Conservation (phyloP, 2,113 vertebrate genomes). For the Steatornis caripensis region DNA sequence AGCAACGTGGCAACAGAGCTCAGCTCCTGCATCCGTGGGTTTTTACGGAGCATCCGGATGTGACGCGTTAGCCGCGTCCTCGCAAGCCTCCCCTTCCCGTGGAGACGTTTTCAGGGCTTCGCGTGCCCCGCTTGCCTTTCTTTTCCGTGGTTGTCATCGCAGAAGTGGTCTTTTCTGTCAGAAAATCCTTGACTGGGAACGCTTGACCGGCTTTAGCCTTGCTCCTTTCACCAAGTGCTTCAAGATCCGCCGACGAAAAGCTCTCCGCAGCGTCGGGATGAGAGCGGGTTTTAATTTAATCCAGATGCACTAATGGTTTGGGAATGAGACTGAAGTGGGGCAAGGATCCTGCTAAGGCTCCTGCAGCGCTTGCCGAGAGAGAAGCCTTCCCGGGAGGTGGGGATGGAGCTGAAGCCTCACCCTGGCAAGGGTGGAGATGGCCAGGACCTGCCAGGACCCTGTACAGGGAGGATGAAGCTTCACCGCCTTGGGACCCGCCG, state of each 20-base stretch:
- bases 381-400: not conserved
- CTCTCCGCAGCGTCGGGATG: accelerated
- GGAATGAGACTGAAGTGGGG: not conserved
- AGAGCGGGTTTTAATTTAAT: not conserved
- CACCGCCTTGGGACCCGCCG: accelerated
- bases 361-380: accelerated
- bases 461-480: accelerated
- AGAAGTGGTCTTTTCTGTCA: not conserved
- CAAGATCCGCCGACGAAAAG: accelerated
- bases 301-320: not conserved
- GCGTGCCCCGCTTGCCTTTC: not conserved
- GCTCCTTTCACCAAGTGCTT: not conserved
- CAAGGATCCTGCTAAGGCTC: not conserved
- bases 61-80: accelerated
- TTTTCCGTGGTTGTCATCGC: not conserved
- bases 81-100: accelerated
- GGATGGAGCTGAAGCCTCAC: not conserved
- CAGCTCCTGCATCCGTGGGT: accelerated
- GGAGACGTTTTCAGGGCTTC: not conserved
- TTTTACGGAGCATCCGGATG: not conserved
- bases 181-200: not conserved
- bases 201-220: accelerated
- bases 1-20: not conserved
- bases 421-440: not conserved
- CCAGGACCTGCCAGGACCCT: accelerated